These are phyloP conservation scores for Enteromius fasciolatus DNA, from an alignment of 2,797 vertebrate genomes.

Conservation along the genomic window DNA sequence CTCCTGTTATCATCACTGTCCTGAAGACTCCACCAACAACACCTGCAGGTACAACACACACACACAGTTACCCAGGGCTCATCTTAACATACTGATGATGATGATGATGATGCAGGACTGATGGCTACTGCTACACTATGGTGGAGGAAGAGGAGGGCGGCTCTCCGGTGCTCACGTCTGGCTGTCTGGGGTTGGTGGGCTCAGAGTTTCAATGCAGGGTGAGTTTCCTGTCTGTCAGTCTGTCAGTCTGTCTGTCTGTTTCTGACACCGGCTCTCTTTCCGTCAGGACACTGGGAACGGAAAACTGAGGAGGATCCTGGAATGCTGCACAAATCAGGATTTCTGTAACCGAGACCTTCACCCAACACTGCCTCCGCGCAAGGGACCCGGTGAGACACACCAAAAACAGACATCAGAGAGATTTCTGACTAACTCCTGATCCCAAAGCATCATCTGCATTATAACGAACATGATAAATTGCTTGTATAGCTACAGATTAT, in stretches of 20 bases:
- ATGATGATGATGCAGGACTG: conserved; percentile 78
- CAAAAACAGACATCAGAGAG: too few relatives aligned
- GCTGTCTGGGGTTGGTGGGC: conserved; percentile 88
- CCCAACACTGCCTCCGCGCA: conserved; percentile 87
- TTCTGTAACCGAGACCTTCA: conserved; percentile 92
- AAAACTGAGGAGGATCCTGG: conserved; percentile 84
- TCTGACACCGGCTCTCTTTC: not conserved
- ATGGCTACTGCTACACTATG: conserved; percentile 97
- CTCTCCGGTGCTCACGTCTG: conserved; percentile 82
- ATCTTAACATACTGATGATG: not conserved
- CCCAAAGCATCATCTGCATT: not conserved
- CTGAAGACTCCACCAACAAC: conserved; percentile 91
- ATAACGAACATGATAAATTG: not conserved
- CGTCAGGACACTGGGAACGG: conserved; percentile 87
- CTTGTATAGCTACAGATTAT: too few relatives aligned
- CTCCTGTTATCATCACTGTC: conserved; percentile 92
- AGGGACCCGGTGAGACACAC: conserved; percentile 87
- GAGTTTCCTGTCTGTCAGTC: conserved; percentile 52
- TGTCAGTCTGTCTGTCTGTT: not conserved
- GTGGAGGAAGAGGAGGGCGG: conserved; percentile 91
- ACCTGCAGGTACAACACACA: conserved; percentile 87
- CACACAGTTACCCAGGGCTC: not conserved
- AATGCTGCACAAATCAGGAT: conserved; percentile 91
- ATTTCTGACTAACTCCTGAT: too few relatives aligned
- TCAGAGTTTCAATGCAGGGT: conserved; percentile 97